These are phyloP conservation scores for Genyomyrus donnyi DNA, from an alignment of 2,113 vertebrate species.

Conservation along the genomic window DNA sequence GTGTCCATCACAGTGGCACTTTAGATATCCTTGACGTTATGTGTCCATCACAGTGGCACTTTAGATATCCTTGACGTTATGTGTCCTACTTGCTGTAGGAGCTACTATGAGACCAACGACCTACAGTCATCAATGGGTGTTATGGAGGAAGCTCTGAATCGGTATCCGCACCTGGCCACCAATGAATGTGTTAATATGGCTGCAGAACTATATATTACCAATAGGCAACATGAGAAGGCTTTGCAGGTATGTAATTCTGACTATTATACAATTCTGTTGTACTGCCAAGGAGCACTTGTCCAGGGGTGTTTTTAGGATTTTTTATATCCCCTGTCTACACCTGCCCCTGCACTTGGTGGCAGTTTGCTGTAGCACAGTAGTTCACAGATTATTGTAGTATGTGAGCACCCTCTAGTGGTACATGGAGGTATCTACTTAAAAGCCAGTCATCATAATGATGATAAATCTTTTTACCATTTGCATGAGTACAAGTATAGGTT, in stretches of 20 bases:
- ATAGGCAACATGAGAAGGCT: constrained; percentile 76
- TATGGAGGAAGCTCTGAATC: constrained; percentile 78
- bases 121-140: constrained; percentile 79
- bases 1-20: too few relatives aligned
- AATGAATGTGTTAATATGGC: constrained; percentile 90
- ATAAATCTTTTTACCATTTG: background rate
- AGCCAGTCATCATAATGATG: background rate
- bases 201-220: constrained; percentile 84
- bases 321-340: too few relatives aligned
- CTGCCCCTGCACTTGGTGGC: background rate
- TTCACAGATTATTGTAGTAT: background rate
- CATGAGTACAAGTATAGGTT: background rate
- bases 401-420: background rate
- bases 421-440: background rate
- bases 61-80: background rate
- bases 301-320: too few relatives aligned
- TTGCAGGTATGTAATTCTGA: constrained; percentile 67
- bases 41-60: too few relatives aligned
- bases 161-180: constrained; percentile 77
- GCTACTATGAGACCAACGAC: constrained; percentile 89
- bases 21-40: too few relatives aligned
- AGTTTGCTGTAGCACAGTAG: background rate
- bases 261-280: background rate
- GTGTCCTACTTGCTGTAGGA: constrained; percentile 56
- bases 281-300: background rate